Base-by-base conservation (phyloP, 2,113 vertebrate genomes). In the Trochalopteron elliotii region DNA sequence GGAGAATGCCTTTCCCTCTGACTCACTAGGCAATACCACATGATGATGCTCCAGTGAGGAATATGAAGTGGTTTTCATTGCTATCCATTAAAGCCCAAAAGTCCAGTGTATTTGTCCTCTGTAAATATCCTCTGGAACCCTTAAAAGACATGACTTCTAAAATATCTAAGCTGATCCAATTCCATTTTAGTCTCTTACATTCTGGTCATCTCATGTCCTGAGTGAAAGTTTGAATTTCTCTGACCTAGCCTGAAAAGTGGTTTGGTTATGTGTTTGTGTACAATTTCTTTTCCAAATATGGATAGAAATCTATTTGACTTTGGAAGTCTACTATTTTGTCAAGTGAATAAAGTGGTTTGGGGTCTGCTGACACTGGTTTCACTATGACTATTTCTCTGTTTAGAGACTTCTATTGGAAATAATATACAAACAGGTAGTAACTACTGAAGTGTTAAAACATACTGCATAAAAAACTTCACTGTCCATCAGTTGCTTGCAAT, bases 61-160 rank as follows among this genome's bases (percentile, higher is more conserved):
- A 47, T 27, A 45, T 0, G 5, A 68, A 52, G 24, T 0, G 0
- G 27, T 49, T 2, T 4, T 50, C 68, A 40, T 35, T 93, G 28
- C 37, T 64, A n/a, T 24, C 47, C 1, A 1, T 53, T 70, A 40
- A 57, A 86, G 67, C 16, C 63, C 50, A 3, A 7, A 90, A 79
- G 33, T 56, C 33, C 82, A 70, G 15, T 5, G 11, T 28, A 28
- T 82, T 70, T 82, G 55, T 76, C 37, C 82, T 80, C 4, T 2
- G 5, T 20, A 55, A 55, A 79, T 39, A 42, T 59, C 55, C 42
- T 22, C 10, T 25, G 35, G 9, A 84, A 83, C 70, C 31, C 57
- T 67, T 64, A 63, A 49, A 93, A 83, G 14, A 53, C 20, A 47
- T 5, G 12, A 23, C 24, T 39, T 87, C 24, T 86, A 84, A 89